Evolutionary conservation across 2,888 invertebrate genomes (phyloP).

Genomic region (Achlya flavicornis): DNA sequence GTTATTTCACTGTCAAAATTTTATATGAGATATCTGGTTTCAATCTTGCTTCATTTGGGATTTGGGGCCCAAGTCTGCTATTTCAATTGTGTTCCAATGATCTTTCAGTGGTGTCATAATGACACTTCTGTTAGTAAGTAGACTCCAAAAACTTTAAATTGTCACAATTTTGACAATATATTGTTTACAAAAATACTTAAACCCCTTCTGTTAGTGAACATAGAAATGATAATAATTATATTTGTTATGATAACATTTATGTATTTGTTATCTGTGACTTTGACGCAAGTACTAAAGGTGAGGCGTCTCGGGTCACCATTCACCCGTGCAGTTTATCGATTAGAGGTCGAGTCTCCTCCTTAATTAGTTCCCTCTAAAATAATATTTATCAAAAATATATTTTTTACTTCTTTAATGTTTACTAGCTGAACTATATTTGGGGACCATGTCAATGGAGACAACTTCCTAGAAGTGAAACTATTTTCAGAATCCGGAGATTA

Average conservation of each 20-base stretch:
- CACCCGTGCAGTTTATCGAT: not conserved
- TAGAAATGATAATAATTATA: not conserved
- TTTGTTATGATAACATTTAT: not conserved
- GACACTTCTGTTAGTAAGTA: too few species aligned
- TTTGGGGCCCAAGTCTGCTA: too few species aligned
- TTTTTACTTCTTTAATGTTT: too few species aligned
- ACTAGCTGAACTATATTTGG: too few species aligned
- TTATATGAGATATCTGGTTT: not conserved
- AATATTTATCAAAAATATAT: not conserved
- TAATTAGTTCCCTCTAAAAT: not conserved
- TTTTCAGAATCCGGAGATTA: too few species aligned
- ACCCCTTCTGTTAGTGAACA: not conserved
- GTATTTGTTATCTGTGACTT: not conserved
- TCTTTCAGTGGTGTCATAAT: too few species aligned
- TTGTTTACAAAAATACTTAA: not conserved
- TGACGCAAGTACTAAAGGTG: not conserved
- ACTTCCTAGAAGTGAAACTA: too few species aligned
- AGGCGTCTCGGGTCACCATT: not conserved
- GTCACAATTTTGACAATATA: too few species aligned
- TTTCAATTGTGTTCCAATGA: too few species aligned
- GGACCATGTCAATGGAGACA: too few species aligned
- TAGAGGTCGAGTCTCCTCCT: not conserved
- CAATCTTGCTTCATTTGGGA: too few species aligned
- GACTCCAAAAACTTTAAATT: too few species aligned
- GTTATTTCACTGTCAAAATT: not conserved